These are phyloP conservation scores for Lingula anatina DNA, from an alignment of 2,888 invertebrate genomes.

Conservation along the genomic window DNA sequence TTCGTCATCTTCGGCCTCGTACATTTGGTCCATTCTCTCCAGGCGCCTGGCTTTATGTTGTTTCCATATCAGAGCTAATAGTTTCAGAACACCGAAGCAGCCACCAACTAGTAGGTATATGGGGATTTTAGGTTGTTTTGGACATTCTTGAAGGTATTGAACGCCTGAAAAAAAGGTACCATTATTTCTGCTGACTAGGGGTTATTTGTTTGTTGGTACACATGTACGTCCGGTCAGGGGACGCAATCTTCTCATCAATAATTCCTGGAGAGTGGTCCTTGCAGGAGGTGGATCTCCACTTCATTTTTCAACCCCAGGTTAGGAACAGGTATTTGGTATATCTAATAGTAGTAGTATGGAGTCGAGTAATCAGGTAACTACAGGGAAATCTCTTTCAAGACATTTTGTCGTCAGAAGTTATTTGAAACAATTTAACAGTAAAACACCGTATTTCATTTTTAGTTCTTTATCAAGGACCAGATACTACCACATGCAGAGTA, in stretches of 20 bases:
- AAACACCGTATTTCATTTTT: no score
- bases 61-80: constrained; percentile 60
- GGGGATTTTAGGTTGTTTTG: constrained; percentile 70
- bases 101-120: constrained; percentile 83
- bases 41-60: constrained; percentile 62
- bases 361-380: no score
- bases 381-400: no score
- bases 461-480: no score
- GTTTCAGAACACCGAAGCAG: constrained; percentile 65
- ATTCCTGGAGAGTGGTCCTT: no score
- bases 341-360: no score
- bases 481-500: no score
- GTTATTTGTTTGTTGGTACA: not conserved
- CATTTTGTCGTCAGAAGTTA: no score
- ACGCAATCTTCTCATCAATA: not conserved
- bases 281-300: not conserved
- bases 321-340: not conserved
- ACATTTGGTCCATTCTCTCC: constrained; percentile 36
- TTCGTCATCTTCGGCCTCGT: constrained; percentile 34
- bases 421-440: no score
- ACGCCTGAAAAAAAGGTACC: constrained; percentile 60
- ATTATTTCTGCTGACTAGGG: not conserved
- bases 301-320: not conserved
- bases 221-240: not conserved
- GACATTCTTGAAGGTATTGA: constrained; percentile 74